Conservation (phyloP, 2,113 vertebrate genomes). For the Prunella himalayana region DNA sequence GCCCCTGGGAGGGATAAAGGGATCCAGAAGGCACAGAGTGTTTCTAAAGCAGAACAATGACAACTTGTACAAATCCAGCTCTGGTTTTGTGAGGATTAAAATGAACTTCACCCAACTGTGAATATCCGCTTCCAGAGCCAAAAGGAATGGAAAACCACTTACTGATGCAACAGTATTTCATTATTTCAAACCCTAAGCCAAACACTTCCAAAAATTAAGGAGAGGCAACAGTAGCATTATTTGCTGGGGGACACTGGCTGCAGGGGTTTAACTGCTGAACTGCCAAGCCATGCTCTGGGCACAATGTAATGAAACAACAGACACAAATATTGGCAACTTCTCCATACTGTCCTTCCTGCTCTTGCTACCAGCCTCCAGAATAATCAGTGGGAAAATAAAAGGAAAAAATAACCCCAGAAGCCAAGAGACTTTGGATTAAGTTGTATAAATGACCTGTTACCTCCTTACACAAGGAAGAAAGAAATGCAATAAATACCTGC, state of each 20-base stretch:
- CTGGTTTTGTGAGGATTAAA: slow-evolving; percentile 63
- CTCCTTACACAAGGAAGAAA: neutral
- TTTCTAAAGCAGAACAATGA: slow-evolving; percentile 52
- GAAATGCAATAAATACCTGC: slow-evolving; percentile 35
- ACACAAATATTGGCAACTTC: neutral
- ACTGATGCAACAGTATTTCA: slow-evolving; percentile 48
- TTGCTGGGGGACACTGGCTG: neutral
- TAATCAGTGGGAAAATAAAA: neutral
- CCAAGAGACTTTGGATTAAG: slow-evolving; percentile 26
- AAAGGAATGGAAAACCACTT: slow-evolving; percentile 56
- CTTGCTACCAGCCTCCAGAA: neutral
- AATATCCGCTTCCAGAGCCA: slow-evolving; percentile 43
- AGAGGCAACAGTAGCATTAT: neutral
- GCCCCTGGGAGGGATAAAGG: slow-evolving; percentile 18
- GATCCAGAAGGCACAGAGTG: slow-evolving; percentile 16
- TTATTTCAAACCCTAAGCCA: slow-evolving; percentile 20
- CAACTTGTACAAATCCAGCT: slow-evolving; percentile 56
- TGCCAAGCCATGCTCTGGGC: neutral
- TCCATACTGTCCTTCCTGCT: neutral
- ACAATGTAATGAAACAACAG: neutral
- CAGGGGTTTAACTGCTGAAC: neutral
- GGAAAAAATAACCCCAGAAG: slow-evolving; percentile 17
- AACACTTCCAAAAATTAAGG: neutral
- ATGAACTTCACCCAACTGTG: slow-evolving; percentile 60
- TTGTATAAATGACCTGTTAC: slow-evolving; percentile 42